Percentiles rank a stretch among this genome's conserved stretches.
phyloP scores from a whole-genome alignment of 1,140 invertebrate species.

The Hycleus phaleratus region DNA sequence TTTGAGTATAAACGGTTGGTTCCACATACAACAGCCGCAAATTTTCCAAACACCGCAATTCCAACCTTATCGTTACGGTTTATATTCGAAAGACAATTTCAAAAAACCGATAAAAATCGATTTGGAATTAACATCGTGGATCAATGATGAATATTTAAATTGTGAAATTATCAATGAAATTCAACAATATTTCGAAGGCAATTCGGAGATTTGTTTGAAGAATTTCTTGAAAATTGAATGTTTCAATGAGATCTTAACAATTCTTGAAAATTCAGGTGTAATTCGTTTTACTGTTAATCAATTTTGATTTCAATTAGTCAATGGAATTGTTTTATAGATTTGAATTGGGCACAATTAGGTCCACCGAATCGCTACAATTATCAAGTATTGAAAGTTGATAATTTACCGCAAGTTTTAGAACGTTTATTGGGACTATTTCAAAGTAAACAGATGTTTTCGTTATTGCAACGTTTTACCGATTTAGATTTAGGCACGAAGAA shows the following conservation, averaged over 20 bases:
- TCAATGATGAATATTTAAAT: conserved; percentile 46
- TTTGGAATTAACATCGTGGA: conserved; percentile 40
- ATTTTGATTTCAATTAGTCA: conserved; percentile 1
- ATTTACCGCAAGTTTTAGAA: conserved; percentile 42
- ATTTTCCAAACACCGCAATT: conserved; percentile 33
- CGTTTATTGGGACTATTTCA: conserved; percentile 46
- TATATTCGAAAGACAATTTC: conserved; percentile 23
- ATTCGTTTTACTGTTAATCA: neutral
- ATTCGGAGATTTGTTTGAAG: conserved; percentile 50
- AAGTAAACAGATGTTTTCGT: conserved; percentile 46
- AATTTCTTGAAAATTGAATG: conserved; percentile 46
- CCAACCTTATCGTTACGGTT: conserved; percentile 22
- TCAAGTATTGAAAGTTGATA: conserved; percentile 45
- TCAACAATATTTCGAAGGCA: conserved; percentile 48
- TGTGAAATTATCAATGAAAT: conserved; percentile 43
- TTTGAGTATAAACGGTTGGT: conserved; percentile 69
- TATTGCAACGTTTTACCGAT: conserved; percentile 58
- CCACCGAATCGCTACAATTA: conserved; percentile 57
- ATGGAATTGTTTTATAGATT: conserved; percentile 24
- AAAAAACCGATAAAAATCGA: conserved; percentile 25
- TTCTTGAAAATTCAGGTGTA: conserved; percentile 40
- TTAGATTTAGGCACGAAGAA: conserved; percentile 45
- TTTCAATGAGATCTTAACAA: conserved; percentile 42
- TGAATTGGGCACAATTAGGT: conserved; percentile 51
- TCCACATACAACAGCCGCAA: conserved; percentile 47